Base-by-base conservation (phyloP, 2,113 vertebrate species). In the Aphelocoma coerulescens region DNA sequence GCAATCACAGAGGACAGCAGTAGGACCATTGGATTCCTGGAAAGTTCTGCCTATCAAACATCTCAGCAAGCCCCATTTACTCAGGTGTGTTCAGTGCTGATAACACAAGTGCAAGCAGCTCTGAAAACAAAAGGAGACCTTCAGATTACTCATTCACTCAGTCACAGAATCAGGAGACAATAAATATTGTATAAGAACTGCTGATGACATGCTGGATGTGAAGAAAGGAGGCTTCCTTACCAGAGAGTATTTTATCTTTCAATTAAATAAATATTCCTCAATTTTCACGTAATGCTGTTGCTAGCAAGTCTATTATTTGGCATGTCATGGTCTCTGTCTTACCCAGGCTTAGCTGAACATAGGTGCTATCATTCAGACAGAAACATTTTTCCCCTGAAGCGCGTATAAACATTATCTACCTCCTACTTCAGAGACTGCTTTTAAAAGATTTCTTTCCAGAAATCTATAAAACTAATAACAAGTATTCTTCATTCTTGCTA, bases 111-210 rank as follows among this genome's bases (percentile, higher is more conserved):
- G 1, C 86, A 66, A 90, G 82, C 22, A 49, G 46, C 41, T 65
- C 74, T 75, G 74, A 72, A 93, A 96, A 88, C 58, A 85, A 93
- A 85, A 96, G 57, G 49, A 91, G 43, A 89, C 30, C 39, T 91
- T 93, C 61, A 89, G 61, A 72, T 26, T 68, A 58, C 23, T 85
- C 49, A 62, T 89, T 79, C 54, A 41, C 14, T 72, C 30, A 30
- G 5, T 71, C 57, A 89, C 44, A 85, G 37, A 91, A 79, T 49
- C 44, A 48, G 67, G 26, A 62, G 46, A 83, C 46, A 85, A 87
- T 85, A 67, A 72, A 63, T 89, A 61, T 28, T 79, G 37, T 39
- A 30, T 69, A 57, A 85, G 74, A 88, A 69, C 26, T 2, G 3
- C 57, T 85, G 68, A 77, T 67, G 41, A 46, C 32, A n/a, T 37